A percentile compares a stretch with the other conserved stretches of the same genome.
These are phyloP conservation scores for Poecilia velifera DNA, from an alignment of 2,797 vertebrate genomes.

Conservation along the genomic window DNA sequence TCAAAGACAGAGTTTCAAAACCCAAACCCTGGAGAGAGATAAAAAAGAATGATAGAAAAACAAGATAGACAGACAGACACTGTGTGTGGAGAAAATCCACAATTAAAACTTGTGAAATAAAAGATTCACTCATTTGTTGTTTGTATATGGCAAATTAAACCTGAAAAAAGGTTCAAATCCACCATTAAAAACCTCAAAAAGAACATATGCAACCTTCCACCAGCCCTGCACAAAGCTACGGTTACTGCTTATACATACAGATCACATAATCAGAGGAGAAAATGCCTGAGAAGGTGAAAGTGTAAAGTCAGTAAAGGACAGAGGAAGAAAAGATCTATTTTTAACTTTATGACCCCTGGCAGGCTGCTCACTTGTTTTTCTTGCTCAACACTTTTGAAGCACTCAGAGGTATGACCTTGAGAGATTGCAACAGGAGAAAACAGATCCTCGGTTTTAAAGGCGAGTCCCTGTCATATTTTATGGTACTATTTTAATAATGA, in stretches of 20 bases:
- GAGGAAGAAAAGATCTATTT: conserved; percentile 26
- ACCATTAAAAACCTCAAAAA: not conserved
- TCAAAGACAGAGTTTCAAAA: too few species aligned
- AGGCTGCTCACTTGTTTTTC: conserved; percentile 43
- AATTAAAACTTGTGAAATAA: not conserved
- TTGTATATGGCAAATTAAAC: not conserved
- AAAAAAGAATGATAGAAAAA: not conserved
- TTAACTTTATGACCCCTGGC: conserved; percentile 60
- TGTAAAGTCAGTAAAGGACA: conserved; percentile 21
- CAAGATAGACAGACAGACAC: not conserved
- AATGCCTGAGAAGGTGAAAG: not conserved
- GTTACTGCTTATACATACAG: not conserved
- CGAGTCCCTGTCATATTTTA: conserved; percentile 1
- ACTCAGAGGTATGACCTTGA: conserved; percentile 64
- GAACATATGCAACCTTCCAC: not conserved
- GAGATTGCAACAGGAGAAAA: conserved; percentile 27
- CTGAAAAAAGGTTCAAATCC: not conserved
- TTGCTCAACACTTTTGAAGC: conserved; percentile 50
- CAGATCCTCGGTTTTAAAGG: conserved; percentile 23
- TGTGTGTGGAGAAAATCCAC: not conserved
- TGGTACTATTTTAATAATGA: too few species aligned
- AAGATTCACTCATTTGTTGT: not conserved
- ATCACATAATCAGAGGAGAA: not conserved
- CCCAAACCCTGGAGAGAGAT: too few species aligned
- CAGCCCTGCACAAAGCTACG: not conserved